These are phyloP conservation scores for Xenopus petersii DNA, from an alignment of 2,797 vertebrate genomes.

Conservation along the genomic window DNA sequence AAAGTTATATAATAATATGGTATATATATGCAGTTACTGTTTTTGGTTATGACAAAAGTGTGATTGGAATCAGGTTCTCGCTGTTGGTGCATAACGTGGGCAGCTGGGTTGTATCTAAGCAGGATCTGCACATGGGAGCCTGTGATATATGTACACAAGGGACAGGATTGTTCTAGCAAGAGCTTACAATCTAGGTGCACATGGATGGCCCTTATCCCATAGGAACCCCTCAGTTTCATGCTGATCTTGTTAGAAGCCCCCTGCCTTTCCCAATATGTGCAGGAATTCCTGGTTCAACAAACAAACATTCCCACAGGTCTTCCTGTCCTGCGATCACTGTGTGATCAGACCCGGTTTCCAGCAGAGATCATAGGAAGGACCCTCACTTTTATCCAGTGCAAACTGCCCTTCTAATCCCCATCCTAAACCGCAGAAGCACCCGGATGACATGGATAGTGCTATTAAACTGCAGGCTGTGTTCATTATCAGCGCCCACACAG, in stretches of 20 bases:
- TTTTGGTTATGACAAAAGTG: too few species aligned
- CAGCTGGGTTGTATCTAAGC: too few species aligned
- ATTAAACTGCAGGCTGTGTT: background rate
- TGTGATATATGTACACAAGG: too few species aligned
- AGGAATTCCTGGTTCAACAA: slow-evolving; percentile 47
- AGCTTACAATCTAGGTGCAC: too few species aligned
- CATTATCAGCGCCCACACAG: too few species aligned
- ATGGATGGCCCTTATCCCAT: slow-evolving; percentile 5
- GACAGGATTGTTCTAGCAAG: too few species aligned
- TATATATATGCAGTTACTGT: too few species aligned
- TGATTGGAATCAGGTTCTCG: too few species aligned
- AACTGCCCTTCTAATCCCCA: slow-evolving; percentile 26
- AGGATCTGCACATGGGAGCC: too few species aligned
- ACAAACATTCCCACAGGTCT: slow-evolving; percentile 49
- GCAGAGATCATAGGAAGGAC: slow-evolving; percentile 44
- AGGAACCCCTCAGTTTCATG: slow-evolving; percentile 34
- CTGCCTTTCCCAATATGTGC: slow-evolving; percentile 41
- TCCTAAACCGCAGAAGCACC: background rate
- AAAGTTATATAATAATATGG: too few species aligned
- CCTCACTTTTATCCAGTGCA: slow-evolving; percentile 42
- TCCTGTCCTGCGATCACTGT: slow-evolving; percentile 40
- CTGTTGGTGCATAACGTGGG: too few species aligned
- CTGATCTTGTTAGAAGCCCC: slow-evolving; percentile 44
- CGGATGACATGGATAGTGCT: background rate
- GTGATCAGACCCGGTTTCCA: slow-evolving; percentile 42